phyloP scores from a whole-genome alignment of 1,140 invertebrate species.

The Drepana arcuata region DNA sequence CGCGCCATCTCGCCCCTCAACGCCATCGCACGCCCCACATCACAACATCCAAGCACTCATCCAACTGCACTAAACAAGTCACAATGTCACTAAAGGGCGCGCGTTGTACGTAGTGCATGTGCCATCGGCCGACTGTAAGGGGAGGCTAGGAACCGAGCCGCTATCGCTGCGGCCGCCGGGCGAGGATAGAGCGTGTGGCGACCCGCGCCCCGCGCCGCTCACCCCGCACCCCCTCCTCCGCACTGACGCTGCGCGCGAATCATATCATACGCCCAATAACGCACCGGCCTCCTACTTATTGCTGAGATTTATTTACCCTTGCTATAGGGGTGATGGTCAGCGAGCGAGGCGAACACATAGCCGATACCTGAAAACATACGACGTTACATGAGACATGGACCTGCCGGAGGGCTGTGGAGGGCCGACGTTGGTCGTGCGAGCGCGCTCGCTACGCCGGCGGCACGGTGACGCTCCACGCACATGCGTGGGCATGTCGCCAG shows the following conservation, averaged over 20 bases:
- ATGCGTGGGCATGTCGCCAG: slow-evolving; percentile 67
- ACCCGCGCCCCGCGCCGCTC: slow-evolving; percentile 19
- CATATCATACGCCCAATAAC: slow-evolving; percentile 69
- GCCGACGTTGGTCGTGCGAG: slow-evolving; percentile 4
- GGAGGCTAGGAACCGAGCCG: slow-evolving; percentile 18
- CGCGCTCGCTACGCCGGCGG: slow-evolving; percentile 6
- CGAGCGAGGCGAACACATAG: slow-evolving; percentile 14
- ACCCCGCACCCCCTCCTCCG: slow-evolving; percentile 27
- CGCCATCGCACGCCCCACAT: slow-evolving; percentile 55
- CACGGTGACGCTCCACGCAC: slow-evolving; percentile 47
- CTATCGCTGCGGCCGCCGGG: slow-evolving; percentile 33
- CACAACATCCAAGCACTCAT: slow-evolving; percentile 31
- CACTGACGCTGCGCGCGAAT: slow-evolving; percentile 66
- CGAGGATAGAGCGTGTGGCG: slow-evolving; percentile 34
- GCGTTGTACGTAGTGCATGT: slow-evolving; percentile 28
- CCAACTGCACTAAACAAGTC: too few species aligned
- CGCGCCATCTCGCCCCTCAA: slow-evolving; percentile 44
- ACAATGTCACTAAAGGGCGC: slow-evolving; percentile 35
- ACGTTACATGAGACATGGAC: too few species aligned
- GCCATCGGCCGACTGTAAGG: slow-evolving; percentile 29
- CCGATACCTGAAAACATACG: slow-evolving; percentile 1
- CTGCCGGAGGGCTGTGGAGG: too few species aligned
- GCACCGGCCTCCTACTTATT: slow-evolving; percentile 54
- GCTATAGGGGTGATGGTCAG: slow-evolving; percentile 40
- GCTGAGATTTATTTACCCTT: slow-evolving; percentile 64